Evolutionary conservation across 1,140 invertebrate genomes (phyloP), one percentile per base, ranked within the genome.

Genomic region (Sycophila sp.): DNA sequence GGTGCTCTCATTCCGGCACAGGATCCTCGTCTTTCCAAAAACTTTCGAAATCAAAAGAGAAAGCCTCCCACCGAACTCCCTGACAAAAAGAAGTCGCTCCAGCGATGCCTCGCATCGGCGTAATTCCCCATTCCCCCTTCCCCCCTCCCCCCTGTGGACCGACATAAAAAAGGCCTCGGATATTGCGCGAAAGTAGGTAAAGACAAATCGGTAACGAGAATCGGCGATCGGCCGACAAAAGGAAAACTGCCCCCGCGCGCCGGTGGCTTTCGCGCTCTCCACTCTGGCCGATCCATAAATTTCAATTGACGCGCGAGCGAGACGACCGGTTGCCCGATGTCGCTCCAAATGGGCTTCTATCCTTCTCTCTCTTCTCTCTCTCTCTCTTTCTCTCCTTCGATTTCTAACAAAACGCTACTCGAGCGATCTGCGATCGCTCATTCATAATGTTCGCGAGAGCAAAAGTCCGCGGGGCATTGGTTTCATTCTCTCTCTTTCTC

Each of bases 171-270:
- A n/a, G n/a, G n/a, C n/a, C n/a, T n/a, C n/a, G n/a, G n/a, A n/a
- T n/a, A n/a, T n/a, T n/a, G n/a, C n/a, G n/a, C n/a, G 66, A 69
- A 69, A 69, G 66, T 69, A 69, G 66, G 66, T 69, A 69, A 69
- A 53, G 66, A 59, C 66, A 53, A 69, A 69, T 69, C 66, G 66
- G 66, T 68, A 60, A 51, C 38, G 38, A 58, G 53, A 42, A 67
- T 59, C 24, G 65, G 28, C 55, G 26, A 56, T 49, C 28, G 38
- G 17, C 10, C 40, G 55, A 47, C 42, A 47, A 22, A 47, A 47
- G 19, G 8, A 22, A 47, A 22, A n/a, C n/a, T n/a, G n/a, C n/a
- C n/a, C n/a, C n/a, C n/a, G n/a, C n/a, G n/a, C n/a, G n/a, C n/a
- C n/a, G n/a, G n/a, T n/a, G n/a, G n/a, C n/a, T n/a, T n/a, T n/a